Evolutionary conservation across 2,797 vertebrate species (phyloP).

Genomic region (Anguilla megastoma): DNA sequence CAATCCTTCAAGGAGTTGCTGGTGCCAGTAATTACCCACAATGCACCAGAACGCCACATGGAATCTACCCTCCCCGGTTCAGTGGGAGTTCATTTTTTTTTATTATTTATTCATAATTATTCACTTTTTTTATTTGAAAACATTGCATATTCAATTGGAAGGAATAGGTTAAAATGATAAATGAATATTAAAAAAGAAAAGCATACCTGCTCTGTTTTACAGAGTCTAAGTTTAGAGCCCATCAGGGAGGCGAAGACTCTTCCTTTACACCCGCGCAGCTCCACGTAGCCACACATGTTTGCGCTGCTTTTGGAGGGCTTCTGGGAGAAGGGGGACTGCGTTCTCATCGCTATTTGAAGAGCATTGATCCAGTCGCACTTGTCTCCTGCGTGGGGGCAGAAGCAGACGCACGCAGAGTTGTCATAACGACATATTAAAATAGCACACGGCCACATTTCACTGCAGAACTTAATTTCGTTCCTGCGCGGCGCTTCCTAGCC

Average conservation of each 20-base stretch:
- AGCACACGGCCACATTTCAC: neutral
- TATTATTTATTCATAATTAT: neutral
- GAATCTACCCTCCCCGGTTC: neutral
- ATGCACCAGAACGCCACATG: neutral
- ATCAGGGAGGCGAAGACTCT: constrained; percentile 87
- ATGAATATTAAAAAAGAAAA: neutral
- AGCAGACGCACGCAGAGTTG: constrained; percentile 27
- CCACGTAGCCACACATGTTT: constrained; percentile 86
- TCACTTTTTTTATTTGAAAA: neutral
- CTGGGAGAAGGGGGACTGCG: constrained; percentile 66
- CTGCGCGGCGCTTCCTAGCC: neutral
- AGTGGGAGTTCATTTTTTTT: neutral
- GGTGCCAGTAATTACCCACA: neutral
- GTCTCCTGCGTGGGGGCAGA: constrained; percentile 76
- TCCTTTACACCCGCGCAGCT: constrained; percentile 92
- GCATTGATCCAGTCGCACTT: constrained; percentile 89
- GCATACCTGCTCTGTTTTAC: constrained; percentile 94
- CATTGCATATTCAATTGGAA: neutral
- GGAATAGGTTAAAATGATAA: constrained; percentile 4
- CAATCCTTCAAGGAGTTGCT: too few relatives aligned
- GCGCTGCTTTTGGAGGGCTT: constrained; percentile 57
- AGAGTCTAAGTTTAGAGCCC: constrained; percentile 89
- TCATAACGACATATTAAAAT: neutral
- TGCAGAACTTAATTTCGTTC: neutral
- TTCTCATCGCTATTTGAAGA: constrained; percentile 77